Evolutionary conservation across 35 echinoderm and acorn worm species (phyloP).

Genomic region (Lytechinus variegatus): DNA sequence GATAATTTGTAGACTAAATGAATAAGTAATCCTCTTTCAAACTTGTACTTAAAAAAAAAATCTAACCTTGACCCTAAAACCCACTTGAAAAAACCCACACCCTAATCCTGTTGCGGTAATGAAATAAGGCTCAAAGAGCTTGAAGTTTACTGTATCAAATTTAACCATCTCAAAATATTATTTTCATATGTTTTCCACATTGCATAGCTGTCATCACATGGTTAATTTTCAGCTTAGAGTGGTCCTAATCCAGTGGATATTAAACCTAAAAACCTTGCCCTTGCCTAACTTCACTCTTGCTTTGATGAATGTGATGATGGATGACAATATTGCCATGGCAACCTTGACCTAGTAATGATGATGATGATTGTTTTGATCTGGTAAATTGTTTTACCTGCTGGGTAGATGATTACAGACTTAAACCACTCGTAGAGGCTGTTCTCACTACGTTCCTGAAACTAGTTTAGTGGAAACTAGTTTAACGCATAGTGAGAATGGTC

Average conservation of each 20-base stretch:
- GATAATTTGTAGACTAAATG: no score
- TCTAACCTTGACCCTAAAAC: no score
- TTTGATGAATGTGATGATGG: neutral
- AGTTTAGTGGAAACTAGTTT: no score
- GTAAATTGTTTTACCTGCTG: neutral
- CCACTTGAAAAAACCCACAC: no score
- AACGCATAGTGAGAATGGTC: no score
- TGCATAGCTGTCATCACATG: neutral
- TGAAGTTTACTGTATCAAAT: neutral
- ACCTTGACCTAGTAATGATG: neutral
- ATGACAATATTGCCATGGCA: neutral
- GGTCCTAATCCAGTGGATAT: neutral
- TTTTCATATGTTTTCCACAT: conserved; percentile 14
- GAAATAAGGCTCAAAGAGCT: no score
- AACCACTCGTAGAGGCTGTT: no score
- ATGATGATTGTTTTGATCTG: neutral
- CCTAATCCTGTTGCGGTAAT: no score
- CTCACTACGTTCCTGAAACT: no score
- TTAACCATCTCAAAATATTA: neutral
- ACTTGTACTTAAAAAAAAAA: no score
- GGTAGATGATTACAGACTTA: neutral
- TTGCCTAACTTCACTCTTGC: neutral
- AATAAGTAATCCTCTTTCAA: no score
- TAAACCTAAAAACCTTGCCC: neutral
- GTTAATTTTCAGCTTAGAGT: conserved; percentile 4